These are phyloP conservation scores for Myocastor coypus DNA, from an alignment of 2,113 vertebrate genomes.

Conservation along the genomic window DNA sequence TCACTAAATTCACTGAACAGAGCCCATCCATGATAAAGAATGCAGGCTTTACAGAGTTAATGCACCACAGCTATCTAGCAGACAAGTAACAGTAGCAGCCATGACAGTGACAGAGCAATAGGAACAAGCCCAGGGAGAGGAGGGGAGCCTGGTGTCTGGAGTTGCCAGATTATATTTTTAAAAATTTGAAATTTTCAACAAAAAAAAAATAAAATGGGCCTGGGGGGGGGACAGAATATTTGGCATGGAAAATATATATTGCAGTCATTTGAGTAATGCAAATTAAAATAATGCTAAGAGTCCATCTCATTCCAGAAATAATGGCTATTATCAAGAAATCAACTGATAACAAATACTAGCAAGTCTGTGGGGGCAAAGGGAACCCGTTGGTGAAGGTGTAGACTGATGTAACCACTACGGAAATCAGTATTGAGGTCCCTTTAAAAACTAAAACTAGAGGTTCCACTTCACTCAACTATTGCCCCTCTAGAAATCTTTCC, in stretches of 20 bases:
- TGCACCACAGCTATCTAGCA: background rate
- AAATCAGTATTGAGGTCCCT: background rate
- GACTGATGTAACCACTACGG: background rate
- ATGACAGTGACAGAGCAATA: background rate
- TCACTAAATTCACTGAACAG: background rate
- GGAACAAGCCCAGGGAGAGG: background rate
- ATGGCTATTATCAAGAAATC: background rate
- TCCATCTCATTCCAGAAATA: background rate
- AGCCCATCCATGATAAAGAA: background rate
- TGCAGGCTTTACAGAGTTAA: background rate
- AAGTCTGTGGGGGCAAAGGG: background rate
- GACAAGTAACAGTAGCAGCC: background rate
- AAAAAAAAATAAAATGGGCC: background rate
- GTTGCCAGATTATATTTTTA: background rate
- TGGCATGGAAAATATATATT: background rate
- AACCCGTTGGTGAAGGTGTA: background rate
- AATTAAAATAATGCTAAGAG: background rate
- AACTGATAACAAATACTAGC: background rate
- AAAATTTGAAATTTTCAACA: conserved; percentile 13
- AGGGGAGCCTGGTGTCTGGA: background rate
- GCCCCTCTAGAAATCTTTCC: background rate
- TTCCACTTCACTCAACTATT: background rate
- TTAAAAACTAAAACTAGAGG: background rate
- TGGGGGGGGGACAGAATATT: background rate
- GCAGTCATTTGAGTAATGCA: background rate